These are phyloP conservation scores for Lypha dubia DNA, from an alignment of 2,888 invertebrate genomes.

Conservation along the genomic window DNA sequence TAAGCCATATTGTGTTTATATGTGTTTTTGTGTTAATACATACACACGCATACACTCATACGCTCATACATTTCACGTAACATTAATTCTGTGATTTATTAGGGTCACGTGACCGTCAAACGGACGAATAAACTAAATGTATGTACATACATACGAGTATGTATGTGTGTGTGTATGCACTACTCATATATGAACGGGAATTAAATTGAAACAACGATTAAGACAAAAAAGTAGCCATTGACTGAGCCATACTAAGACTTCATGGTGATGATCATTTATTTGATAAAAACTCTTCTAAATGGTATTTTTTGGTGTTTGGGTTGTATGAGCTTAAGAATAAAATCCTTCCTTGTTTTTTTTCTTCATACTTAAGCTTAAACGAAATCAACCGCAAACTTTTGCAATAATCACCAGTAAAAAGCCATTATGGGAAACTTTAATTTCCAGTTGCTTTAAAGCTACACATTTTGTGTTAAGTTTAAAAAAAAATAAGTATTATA, in stretches of 20 bases:
- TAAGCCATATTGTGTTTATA: conserved; percentile 7
- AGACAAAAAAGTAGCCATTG: conserved; percentile 56
- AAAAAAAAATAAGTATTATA: conserved; percentile 25
- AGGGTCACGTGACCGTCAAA: conserved; percentile 84
- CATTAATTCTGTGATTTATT: conserved; percentile 84
- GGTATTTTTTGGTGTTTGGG: conserved; percentile 7
- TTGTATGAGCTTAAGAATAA: conserved; percentile 36
- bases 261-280: conserved; percentile 59
- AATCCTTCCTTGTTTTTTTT: conserved; percentile 35
- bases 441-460: conserved; percentile 49
- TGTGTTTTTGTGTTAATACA: not conserved
- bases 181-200: conserved; percentile 43
- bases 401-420: conserved; percentile 68
- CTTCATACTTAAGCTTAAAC: conserved; percentile 46
- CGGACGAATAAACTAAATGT: conserved; percentile 73
- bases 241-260: conserved; percentile 49
- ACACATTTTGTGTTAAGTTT: conserved; percentile 12
- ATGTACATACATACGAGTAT: conserved; percentile 34
- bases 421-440: conserved; percentile 68
- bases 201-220: conserved; percentile 56
- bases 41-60: conserved; percentile 69
- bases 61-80: conserved; percentile 84
- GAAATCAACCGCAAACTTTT: conserved; percentile 70
- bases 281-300: conserved; percentile 57
- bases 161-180: too few species aligned